Conservation (phyloP, 1,140 invertebrate genomes). For the Trissolcus basalis region DNA sequence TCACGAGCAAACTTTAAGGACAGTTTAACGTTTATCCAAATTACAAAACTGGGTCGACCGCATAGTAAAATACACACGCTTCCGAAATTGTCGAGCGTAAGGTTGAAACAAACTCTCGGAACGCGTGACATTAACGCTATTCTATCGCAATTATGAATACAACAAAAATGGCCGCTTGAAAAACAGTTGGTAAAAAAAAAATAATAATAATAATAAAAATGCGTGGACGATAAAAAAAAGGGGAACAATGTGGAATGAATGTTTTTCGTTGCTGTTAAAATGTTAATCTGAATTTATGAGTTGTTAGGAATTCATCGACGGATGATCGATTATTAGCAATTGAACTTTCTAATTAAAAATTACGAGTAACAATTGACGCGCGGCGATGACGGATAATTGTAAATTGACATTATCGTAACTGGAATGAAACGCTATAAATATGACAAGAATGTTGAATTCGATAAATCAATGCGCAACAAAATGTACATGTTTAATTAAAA, state of each 20-base stretch:
- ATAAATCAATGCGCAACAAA: slow-evolving; percentile 29
- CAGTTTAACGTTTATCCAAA: slow-evolving; percentile 7
- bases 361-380: slow-evolving; percentile 6
- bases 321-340: background rate
- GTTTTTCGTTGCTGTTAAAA: background rate
- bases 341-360: background rate
- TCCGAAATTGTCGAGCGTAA: slow-evolving; percentile 10
- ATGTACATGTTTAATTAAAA: slow-evolving; percentile 25
- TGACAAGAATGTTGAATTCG: slow-evolving; percentile 12
- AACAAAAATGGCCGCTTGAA: too few relatives aligned
- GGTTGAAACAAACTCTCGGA: background rate
- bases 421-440: slow-evolving; percentile 23
- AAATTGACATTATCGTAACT: slow-evolving; percentile 4
- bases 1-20: slow-evolving; percentile 25
- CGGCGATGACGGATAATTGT: background rate
- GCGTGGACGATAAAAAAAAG: too few relatives aligned
- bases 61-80: slow-evolving; percentile 6
- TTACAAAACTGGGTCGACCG: slow-evolving; percentile 16
- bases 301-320: background rate
- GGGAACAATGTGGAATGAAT: too few relatives aligned
- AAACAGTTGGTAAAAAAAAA: too few relatives aligned
- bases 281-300: background rate
- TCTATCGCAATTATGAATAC: too few relatives aligned
- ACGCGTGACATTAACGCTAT: background rate
- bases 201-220: too few relatives aligned